These are phyloP conservation scores for Crax fasciolata DNA, from an alignment of 2,797 vertebrate species.

Conservation along the genomic window DNA sequence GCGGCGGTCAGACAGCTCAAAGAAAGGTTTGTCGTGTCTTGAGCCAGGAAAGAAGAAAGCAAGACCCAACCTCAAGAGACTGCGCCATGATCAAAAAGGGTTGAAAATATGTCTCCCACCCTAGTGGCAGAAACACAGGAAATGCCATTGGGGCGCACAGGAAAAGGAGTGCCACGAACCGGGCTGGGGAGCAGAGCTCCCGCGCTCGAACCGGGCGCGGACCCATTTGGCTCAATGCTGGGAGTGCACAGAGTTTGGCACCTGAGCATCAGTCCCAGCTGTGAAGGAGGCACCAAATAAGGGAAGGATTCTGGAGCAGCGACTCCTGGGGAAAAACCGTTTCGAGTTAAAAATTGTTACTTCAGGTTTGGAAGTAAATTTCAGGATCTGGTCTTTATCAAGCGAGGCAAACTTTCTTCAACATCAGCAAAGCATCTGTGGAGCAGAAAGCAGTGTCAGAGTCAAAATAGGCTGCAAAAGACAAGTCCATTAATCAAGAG, in stretches of 20 bases:
- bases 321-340: constrained; percentile 82
- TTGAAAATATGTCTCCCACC: neutral
- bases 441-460: constrained; percentile 70
- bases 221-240: neutral
- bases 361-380: constrained; percentile 87
- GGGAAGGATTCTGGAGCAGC: constrained; percentile 83
- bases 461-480: constrained; percentile 73
- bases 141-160: neutral
- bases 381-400: constrained; percentile 88
- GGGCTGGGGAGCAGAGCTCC: neutral
- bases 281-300: constrained; percentile 86
- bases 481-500: constrained; percentile 74
- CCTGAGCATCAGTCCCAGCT: constrained; percentile 73
- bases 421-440: constrained; percentile 77
- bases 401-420: constrained; percentile 80
- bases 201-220: rapidly evolving
- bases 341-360: constrained; percentile 87
- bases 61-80: neutral
- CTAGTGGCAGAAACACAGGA: neutral
- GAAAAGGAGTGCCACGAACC: neutral
- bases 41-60: constrained; percentile 38
- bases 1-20: neutral
- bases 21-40: neutral
- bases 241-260: constrained; percentile 69
- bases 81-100: neutral